phyloP scores from a whole-genome alignment of 2,797 vertebrate species.

The Pangasius larnaudii region DNA sequence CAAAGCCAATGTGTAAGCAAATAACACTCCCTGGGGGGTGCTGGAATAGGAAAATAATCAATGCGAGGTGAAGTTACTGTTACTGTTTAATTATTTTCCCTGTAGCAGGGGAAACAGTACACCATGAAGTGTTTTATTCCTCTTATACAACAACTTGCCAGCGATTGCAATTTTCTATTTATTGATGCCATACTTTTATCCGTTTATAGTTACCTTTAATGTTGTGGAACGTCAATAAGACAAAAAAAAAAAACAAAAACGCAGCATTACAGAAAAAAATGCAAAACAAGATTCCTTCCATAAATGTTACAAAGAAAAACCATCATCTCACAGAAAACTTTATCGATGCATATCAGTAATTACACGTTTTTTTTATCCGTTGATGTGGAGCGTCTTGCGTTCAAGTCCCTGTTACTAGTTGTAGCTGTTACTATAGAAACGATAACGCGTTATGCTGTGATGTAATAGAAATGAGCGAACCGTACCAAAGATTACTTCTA shows the following conservation, averaged over 20 bases:
- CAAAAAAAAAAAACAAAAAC: not conserved
- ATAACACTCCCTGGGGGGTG: not conserved
- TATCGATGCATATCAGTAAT: not conserved
- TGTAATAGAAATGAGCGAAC: not conserved
- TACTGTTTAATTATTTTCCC: not conserved
- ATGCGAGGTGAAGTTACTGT: not conserved
- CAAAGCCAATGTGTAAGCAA: not conserved
- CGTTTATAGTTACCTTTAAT: not conserved
- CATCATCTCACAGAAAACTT: not conserved
- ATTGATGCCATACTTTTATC: not conserved
- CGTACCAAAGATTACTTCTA: slow-evolving; percentile 1
- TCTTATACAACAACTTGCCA: not conserved
- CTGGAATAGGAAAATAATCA: not conserved
- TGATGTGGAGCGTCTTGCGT: not conserved
- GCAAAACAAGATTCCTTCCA: not conserved
- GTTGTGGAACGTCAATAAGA: not conserved
- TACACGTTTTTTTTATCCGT: not conserved
- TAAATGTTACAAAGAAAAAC: not conserved
- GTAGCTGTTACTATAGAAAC: slow-evolving; percentile 1
- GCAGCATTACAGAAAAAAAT: not conserved
- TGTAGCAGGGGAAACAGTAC: too few relatives aligned
- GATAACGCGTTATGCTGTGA: not conserved
- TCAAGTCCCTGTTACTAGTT: not conserved
- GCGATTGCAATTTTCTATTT: not conserved
- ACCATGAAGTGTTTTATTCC: not conserved